These are phyloP conservation scores for Centropristis striata DNA, from an alignment of 2,113 vertebrate genomes.

Conservation along the genomic window DNA sequence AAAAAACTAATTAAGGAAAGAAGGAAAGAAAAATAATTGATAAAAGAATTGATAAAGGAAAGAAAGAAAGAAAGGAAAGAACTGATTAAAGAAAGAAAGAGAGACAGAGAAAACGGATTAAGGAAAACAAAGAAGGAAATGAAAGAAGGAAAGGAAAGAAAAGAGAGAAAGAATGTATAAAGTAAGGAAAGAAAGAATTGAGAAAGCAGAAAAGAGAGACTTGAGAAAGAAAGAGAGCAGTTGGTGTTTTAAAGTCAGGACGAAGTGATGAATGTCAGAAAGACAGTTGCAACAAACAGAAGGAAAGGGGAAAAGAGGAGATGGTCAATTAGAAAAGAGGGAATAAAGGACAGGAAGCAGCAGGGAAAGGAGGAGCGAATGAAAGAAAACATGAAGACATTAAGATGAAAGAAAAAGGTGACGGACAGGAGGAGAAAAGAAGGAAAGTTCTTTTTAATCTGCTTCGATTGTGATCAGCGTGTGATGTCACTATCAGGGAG, in stretches of 20 bases:
- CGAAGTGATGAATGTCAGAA: not conserved
- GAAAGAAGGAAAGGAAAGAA: too few relatives aligned
- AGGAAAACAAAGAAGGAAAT: too few relatives aligned
- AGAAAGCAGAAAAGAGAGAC: too few relatives aligned
- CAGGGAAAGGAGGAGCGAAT: not conserved
- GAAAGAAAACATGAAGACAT: constrained; percentile 1
- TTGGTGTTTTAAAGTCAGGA: not conserved
- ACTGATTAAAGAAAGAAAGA: too few relatives aligned
- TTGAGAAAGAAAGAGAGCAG: not conserved
- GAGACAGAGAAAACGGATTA: too few relatives aligned
- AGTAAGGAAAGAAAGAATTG: too few relatives aligned
- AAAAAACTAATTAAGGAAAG: too few relatives aligned
- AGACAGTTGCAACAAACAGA: not conserved
- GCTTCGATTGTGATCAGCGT: constrained; percentile 70
- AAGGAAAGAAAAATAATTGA: not conserved
- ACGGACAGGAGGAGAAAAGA: not conserved
- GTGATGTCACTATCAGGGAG: constrained; percentile 54
- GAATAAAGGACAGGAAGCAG: not conserved
- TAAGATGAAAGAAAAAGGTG: not conserved
- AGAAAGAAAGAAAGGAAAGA: too few relatives aligned
- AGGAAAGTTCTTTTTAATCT: constrained; percentile 49
- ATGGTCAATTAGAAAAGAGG: not conserved
- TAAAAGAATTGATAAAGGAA: too few relatives aligned
- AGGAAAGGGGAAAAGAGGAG: not conserved
- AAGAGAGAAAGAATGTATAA: too few relatives aligned